Evolutionary conservation across 1,140 invertebrate genomes (phyloP).

Genomic region (Penaeus indicus): DNA sequence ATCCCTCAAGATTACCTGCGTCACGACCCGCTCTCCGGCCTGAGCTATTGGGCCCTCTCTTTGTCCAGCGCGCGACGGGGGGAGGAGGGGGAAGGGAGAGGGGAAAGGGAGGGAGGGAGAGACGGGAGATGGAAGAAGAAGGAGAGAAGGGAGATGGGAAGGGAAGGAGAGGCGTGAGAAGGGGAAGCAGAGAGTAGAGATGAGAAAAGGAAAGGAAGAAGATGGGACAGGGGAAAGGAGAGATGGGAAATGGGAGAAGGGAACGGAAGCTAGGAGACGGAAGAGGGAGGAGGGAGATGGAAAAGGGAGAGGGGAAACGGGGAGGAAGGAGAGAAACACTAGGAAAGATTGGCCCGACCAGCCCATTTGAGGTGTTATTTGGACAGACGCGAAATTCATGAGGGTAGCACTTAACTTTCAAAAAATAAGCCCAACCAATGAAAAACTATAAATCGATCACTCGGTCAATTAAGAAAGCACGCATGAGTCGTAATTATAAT

Average conservation of each 20-base stretch:
- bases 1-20: conserved; percentile 42
- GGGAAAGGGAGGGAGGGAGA: neutral
- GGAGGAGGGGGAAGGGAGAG: neutral
- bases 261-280: neutral
- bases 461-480: too few relatives aligned
- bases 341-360: too few relatives aligned
- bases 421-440: too few relatives aligned
- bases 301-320: neutral
- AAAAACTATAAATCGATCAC: too few relatives aligned
- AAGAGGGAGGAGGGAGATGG: neutral
- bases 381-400: too few relatives aligned
- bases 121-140: neutral
- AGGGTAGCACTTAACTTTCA: too few relatives aligned
- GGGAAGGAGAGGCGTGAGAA: too few relatives aligned
- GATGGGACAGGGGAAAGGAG: neutral
- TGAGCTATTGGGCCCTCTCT: too few relatives aligned
- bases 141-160: too few relatives aligned
- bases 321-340: neutral
- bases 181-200: neutral
- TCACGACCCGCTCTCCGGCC: conserved; percentile 23
- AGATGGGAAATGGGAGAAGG: too few relatives aligned
- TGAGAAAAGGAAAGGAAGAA: neutral
- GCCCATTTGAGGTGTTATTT: too few relatives aligned
- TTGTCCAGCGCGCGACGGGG: neutral
- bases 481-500: too few relatives aligned